Evolutionary conservation across 2,113 vertebrate genomes (phyloP), one percentile per base, ranked within the genome.

Genomic region (Manacus vitellinus): DNA sequence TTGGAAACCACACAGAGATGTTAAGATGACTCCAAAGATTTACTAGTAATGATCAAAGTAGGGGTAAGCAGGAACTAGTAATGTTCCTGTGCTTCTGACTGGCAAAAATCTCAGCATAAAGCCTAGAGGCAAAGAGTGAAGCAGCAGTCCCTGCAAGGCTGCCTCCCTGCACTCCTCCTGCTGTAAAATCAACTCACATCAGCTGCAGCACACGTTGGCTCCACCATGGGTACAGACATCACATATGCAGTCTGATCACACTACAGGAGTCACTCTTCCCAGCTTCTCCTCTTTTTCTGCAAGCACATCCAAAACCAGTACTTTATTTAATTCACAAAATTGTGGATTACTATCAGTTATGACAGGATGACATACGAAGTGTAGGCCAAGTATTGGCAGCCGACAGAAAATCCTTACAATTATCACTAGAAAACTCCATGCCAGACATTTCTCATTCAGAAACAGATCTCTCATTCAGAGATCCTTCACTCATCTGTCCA

Each of bases 321-420:
- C 30, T 79, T 70, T 3, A 67, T 63, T 74, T 71, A 19, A 62
- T 56, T 75, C 68, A 83, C 63, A 90, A n/a, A 94, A 66, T 4
- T 41, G 18, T 58, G 67, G 25, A 73, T 70, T 88, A 65, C 78
- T 54, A 58, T 14, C 71, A 86, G 59, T 73, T 90, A 30, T 31
- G 68, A 70, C 59, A 93, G 47, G 16, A 85, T 35, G 70, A 85
- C 25, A 66, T 14, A 70, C 0, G 0, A 85, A 88, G 51, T 46
- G 54, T 46, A 90, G 62, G 54, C 94, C 88, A 93, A 73, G 22
- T 22, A 83, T n/a, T 65, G n/a, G 75, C 75, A 90, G 56, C 25
- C 81, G 82, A 87, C 33, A 82, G 80, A 94, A 92, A 94, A 95
- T 58, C 75, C 71, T 76, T 62, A 41, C 37, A 76, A 27, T 43